Evolutionary conservation across 2,888 invertebrate genomes (phyloP).

Genomic region (Corbicula japonica): DNA sequence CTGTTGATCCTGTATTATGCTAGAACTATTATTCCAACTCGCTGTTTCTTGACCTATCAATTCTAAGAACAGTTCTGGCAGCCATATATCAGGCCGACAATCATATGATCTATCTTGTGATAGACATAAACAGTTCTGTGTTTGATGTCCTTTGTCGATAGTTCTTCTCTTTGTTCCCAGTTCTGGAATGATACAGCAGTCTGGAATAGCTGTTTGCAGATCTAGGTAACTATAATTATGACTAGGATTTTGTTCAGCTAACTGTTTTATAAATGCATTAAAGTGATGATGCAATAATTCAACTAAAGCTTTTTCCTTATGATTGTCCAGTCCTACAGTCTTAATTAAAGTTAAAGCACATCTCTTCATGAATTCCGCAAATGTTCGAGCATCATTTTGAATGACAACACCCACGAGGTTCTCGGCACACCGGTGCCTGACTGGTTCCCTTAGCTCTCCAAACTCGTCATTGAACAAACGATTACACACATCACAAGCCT

Average conservation of each 20-base stretch:
- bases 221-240: not conserved
- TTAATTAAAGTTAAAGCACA: constrained; percentile 61
- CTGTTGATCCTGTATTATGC: too few relatives aligned
- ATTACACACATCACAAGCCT: constrained; percentile 65
- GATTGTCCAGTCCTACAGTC: constrained; percentile 19
- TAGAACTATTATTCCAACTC: too few relatives aligned
- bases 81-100: too few relatives aligned
- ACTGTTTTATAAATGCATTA: not conserved
- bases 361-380: constrained; percentile 69
- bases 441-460: constrained; percentile 32
- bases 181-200: constrained; percentile 1
- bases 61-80: too few relatives aligned
- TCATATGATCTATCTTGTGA: too few relatives aligned
- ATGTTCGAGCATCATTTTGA: constrained; percentile 62
- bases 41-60: too few relatives aligned
- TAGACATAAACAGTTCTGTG: too few relatives aligned
- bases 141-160: not conserved
- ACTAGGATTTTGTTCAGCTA: not conserved
- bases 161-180: not conserved
- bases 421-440: constrained; percentile 62
- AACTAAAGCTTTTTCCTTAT: too few relatives aligned
- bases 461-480: constrained; percentile 53
- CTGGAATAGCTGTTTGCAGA: not conserved
- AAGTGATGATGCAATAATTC: too few relatives aligned
- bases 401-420: constrained; percentile 58